Evolutionary conservation across 2,113 vertebrate genomes (phyloP), one percentile per base, ranked within the genome.

Genomic region (Cottus gobio): DNA sequence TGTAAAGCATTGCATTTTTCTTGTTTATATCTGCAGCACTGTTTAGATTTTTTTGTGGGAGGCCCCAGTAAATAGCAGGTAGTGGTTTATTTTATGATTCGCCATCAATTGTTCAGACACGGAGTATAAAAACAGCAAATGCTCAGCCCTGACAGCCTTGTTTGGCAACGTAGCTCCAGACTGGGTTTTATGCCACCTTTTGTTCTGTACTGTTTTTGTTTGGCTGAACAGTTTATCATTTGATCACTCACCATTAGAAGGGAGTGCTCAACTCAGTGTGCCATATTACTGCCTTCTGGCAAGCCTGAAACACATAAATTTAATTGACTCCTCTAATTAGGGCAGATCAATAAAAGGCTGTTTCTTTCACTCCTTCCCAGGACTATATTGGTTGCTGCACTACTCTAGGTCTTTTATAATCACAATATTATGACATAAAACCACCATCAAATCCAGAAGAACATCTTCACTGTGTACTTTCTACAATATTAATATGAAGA

Each of bases 261-360:
- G 76, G 84, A 92, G 90, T 90, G 87, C 85, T 89, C 84, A 85
- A 89, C 80, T 91, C 86, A 79, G 82, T 79, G 60, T 71, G 82
- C 77, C 70, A 66, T 87, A 76, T 79, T 84, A 90, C 62, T 72
- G 82, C 80, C 79, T 91, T 75, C 77, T 89, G 83, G 87, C 85
- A 67, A 65, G 76, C 63, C 83, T 83, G 60, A 79, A 76, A 85
- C 70, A 82, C 88, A 87, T 93, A 92, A 66, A 94, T 91, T 90
- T 83, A 71, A 92, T 89, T 81, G 91, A 91, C 83, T 91, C 69
- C 3, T 79, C 77, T 93, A 92, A 94, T 94, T 93, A 94, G 88
- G 81, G 75, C 42, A 50, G 70, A 91, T 94, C 93, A 85, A 95
- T 94, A 91, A 86, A 86, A 87, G 66, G 78, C 77, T 63, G 89